Base-by-base conservation (phyloP, 2,888 invertebrate genomes). In the Priapulus caudatus region DNA sequence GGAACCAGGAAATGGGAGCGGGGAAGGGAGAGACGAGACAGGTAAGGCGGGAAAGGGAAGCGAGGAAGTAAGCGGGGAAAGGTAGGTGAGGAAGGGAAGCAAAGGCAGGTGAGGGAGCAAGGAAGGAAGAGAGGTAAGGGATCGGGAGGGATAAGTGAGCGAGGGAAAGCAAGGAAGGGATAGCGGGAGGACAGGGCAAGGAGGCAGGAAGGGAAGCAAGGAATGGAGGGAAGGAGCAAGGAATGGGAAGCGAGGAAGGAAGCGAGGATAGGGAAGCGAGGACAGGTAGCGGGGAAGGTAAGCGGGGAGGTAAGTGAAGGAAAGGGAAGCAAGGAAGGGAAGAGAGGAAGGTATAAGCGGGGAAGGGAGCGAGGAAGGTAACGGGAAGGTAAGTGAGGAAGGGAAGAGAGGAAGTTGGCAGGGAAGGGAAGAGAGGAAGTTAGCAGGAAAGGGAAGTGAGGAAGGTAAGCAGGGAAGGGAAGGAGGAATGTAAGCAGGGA, bases 131-230 rank as follows among this genome's bases (percentile, higher is more conserved):
- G n/a, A 33, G n/a, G 33, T 10, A 33, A 33, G n/a, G 10, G 33
- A 33, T 10, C n/a, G n/a, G 10, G 10, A 33, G 10, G 33, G 33
- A 33, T 33, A n/a, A 33, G 33, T 33, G 33, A n/a, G 33, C 10
- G n/a, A n/a, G 33, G 33, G 33, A 33, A 33, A 33, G 33, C 33
- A 33, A n/a, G 33, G 33, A 33, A 33, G n/a, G n/a, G 33, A 33
- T 10, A n/a, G 33, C 10, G n/a, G 33, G 33, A 33, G n/a, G n/a
- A n/a, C 10, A n/a, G 33, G 33, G n/a, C 10, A 33, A 10, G n/a
- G 33, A 33, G 33, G n/a, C 10, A 33, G 33, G n/a, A n/a, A 33
- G 33, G n/a, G 33, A 33, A n/a, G n/a, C 10, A 33, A n/a, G n/a
- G 33, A 33, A n/a, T 10, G 33, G n/a, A n/a, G n/a, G 33, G n/a